These are phyloP conservation scores for Sebastes iracundus DNA, from an alignment of 2,797 vertebrate genomes.

Conservation along the genomic window DNA sequence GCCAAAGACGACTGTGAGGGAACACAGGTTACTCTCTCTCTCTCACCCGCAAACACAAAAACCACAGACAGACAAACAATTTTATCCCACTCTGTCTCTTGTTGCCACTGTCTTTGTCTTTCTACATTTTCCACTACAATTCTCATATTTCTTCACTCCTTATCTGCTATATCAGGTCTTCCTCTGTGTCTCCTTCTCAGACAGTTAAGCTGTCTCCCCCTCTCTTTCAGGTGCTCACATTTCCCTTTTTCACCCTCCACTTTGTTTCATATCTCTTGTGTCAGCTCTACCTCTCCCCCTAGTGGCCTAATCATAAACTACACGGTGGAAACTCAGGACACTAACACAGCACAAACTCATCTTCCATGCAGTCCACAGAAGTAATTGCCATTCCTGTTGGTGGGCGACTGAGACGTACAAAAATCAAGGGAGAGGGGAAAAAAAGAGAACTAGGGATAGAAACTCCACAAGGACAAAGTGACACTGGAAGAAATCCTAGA, in stretches of 20 bases:
- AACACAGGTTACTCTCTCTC: constrained; percentile 56
- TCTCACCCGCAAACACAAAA: neutral
- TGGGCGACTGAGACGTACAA: constrained; percentile 25
- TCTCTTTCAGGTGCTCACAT: constrained; percentile 24
- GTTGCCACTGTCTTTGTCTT: neutral
- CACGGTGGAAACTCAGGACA: constrained; percentile 9
- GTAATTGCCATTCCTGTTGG: constrained; percentile 24
- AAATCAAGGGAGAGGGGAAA: constrained; percentile 14
- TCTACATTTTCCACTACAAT: neutral
- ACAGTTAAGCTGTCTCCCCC: constrained; percentile 18
- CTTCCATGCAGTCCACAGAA: constrained; percentile 31
- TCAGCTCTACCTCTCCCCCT: constrained; percentile 71
- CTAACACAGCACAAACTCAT: constrained; percentile 9
- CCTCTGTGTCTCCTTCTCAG: constrained; percentile 3
- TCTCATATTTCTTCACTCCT: constrained; percentile 10
- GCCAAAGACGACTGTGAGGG: constrained; percentile 50
- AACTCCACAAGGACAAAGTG: constrained; percentile 76
- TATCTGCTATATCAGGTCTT: constrained; percentile 18
- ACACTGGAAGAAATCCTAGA: constrained; percentile 73
- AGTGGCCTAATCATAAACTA: constrained; percentile 41
- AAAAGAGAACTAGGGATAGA: constrained; percentile 19
- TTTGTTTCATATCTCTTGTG: constrained; percentile 18
- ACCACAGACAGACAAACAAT: constrained; percentile 15
- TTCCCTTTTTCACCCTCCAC: constrained; percentile 4
- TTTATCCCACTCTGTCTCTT: neutral